Evolutionary conservation across 2,888 invertebrate species (phyloP), one percentile per base, ranked within the genome.

Genomic region (Nomada ruficornis): DNA sequence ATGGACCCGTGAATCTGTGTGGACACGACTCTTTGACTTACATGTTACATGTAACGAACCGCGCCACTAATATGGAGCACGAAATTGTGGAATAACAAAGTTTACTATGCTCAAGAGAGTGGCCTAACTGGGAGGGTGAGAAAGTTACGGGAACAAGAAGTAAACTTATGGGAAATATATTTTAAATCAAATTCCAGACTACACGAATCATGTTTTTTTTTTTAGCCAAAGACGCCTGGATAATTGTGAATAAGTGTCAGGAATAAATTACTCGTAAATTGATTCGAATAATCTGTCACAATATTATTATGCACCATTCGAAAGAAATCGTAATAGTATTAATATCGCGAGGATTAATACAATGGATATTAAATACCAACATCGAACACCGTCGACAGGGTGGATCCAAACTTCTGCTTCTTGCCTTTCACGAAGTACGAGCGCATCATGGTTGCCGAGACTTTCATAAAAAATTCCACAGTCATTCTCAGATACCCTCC

Each of bases 361-460:
- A 36, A 36, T 11, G 26, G 20, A 4, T 20, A 57, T 13, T 54
- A 29, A 29, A 87, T 81, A 85, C 68, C 64, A 86, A 84, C 63
- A 59, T 80, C 78, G 68, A 84, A 90, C 90, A 93, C 93, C 91
- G 92, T 93, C 63, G 92, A 91, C 67, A 93, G 82, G 65, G 91
- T 91, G 29, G 92, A 92, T 52, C 91, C 91, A 69, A 92, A 92
- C 80, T 90, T 90, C 79, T 91, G 90, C 82, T 89, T 90, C 85
- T 91, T 93, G 67, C 86, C 86, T 42, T 88, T 88, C 47, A 84
- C 84, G 77, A 92, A 89, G 86, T 91, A 93, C 26, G 91, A 91
- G 75, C 90, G 90, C 81, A 91, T 88, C 88, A 90, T 89, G 87
- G 85, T 90, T 80, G 88, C 90, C 62, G 92, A 91, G 88, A 93